Evolutionary conservation across 2,113 vertebrate genomes (phyloP), one percentile per base, ranked within the genome.

Genomic region (Mesoclemmys tuberculata): DNA sequence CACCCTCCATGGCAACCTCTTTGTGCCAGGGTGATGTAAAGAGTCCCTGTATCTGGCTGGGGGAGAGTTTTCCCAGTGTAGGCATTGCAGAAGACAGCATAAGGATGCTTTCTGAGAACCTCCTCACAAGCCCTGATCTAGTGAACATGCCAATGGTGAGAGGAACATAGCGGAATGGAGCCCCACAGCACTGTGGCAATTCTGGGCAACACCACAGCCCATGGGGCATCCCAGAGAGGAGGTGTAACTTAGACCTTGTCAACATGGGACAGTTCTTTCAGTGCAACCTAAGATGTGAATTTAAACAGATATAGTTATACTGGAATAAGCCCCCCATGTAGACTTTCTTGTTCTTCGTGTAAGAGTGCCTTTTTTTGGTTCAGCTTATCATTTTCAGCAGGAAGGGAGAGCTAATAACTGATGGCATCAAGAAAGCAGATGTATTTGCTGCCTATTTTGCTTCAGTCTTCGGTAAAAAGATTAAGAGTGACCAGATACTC

Each of bases 71-170:
- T 7, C 52, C 49, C 35, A 26, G 41, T 29, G 27, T 16, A 41
- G 84, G 21, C 55, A 90, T 49, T 83, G 55, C 4, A 86, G n/a
- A 74, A 64, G 14, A 38, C 26, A 93, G 2, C 0, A 6, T 29
- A 58, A 58, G 56, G 11, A 29, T 58, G 24, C 24, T 12, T 58
- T 58, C 24, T 58, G 56, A 58, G 56, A 29, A 29, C 24, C 10
- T 29, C 56, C 56, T 52, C 56, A 29, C 56, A 79, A 75, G 61
- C 21, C 41, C 38, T 35, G 11, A 10, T 13, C 8, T 94, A 5
- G 61, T 8, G 79, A 3, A 4, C 21, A 44, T 0, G 0, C 5
- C 0, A 0, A 8, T 21, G 41, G 38, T 84, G 49, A 82, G 88
- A 1, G 27, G 14, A 64, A 10, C 35, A 22, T 0, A 2, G 12